Base-by-base conservation (phyloP, 1,140 invertebrate species). In the Drosophila pseudoananassae region DNA sequence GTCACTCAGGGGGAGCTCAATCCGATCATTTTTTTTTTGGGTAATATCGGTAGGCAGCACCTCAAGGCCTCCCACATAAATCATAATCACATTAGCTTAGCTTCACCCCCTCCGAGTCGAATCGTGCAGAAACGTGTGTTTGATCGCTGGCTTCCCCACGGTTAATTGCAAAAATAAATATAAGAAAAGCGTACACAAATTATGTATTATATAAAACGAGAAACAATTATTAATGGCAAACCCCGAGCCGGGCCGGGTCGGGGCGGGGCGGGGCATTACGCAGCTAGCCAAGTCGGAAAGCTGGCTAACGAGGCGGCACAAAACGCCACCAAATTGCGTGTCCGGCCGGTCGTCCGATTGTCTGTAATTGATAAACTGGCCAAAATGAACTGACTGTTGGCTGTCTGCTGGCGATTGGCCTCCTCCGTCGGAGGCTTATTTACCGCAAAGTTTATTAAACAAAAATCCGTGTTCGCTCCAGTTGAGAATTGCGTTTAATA, bases 351-450 rank as follows among this genome's bases (percentile, higher is more conserved):
- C 20, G 72, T 74, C 52, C 27, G 46, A 53, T 59, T 70, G 77
- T 81, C 61, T 65, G 72, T 76, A 85, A 84, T 87, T 85, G 78
- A 85, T 85, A 87, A 85, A 85, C 82, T 82, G 82, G 55, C 78
- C 55, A 82, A 83, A 82, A 78, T 78, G 58, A 83, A 29, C 25
- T 69, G 77, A 45, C 74, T 49, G 54, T 14, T 1, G 25, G 6
- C 43, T 61, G 63, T 53, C 57, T 50, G 43, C 63, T 49, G 71
- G 53, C 68, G 77, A 72, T 49, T 50, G 40, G n/a, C n/a, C n/a
- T n/a, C n/a, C n/a, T n/a, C n/a, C n/a, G n/a, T n/a, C n/a, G n/a
- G 54, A 50, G 29, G 56, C 23, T 61, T 33, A 49, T 54, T 59
- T 15, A 54, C 77, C 31, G 40, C 65, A 57, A 60, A 79, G 59